Percentiles rank a stretch among this genome's conserved stretches.
phyloP scores from a whole-genome alignment of 2,888 invertebrate genomes.

The Octonoba sinensis region DNA sequence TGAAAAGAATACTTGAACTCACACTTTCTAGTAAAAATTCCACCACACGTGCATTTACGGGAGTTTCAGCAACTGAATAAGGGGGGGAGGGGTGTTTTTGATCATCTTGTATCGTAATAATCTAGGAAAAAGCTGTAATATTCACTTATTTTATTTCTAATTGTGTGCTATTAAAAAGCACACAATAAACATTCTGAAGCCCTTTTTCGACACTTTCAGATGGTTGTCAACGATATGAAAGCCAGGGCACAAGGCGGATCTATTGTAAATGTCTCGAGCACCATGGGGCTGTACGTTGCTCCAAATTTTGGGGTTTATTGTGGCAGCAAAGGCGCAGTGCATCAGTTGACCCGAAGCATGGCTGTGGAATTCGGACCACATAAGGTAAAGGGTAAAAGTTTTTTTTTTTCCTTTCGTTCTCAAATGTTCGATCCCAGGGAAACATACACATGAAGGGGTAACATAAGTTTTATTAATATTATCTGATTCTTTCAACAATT shows the following conservation, averaged over 20 bases:
- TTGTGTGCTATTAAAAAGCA: no score
- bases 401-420: not conserved
- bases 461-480: not conserved
- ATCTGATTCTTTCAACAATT: not conserved
- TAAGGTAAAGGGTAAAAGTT: conserved; percentile 67
- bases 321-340: conserved; percentile 89
- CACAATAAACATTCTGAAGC: no score
- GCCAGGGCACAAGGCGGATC: conserved; percentile 80
- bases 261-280: conserved; percentile 92
- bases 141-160: no score
- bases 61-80: no score
- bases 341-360: conserved; percentile 84
- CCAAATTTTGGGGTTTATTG: conserved; percentile 84
- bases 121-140: no score
- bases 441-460: not conserved
- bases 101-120: no score
- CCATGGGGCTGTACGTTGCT: conserved; percentile 79
- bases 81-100: no score
- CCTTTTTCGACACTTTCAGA: conserved; percentile 67
- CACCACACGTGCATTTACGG: no score
- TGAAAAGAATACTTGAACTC: no score
- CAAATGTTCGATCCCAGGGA: not conserved
- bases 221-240: conserved; percentile 82
- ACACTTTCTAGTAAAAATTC: no score
- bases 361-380: conserved; percentile 87